phyloP scores from a whole-genome alignment of 2,113 vertebrate genomes.

The Chloropsis hardwickii region DNA sequence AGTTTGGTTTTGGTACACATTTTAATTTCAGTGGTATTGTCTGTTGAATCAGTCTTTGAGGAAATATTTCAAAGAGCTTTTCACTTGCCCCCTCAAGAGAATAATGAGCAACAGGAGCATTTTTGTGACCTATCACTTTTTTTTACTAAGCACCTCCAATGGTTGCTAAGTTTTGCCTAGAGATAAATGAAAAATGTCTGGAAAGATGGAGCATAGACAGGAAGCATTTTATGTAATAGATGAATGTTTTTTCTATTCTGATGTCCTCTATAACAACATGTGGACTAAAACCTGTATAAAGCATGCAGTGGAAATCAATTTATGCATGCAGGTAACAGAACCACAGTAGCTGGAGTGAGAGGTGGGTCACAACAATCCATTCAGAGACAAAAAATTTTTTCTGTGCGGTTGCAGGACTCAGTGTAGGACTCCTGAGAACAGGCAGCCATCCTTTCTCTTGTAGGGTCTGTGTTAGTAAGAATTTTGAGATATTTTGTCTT shows the following conservation, averaged over 20 bases:
- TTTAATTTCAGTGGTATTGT: background rate
- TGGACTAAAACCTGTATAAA: background rate
- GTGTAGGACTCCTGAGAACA: background rate
- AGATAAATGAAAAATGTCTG: background rate
- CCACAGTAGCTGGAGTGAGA: background rate
- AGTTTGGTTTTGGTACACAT: background rate
- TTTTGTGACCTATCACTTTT: background rate
- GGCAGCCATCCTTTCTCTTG: background rate
- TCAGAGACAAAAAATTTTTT: background rate
- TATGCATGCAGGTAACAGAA: background rate
- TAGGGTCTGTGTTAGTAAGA: background rate
- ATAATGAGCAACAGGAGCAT: background rate
- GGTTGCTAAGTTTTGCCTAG: background rate
- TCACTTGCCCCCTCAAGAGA: background rate
- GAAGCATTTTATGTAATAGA: background rate
- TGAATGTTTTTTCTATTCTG: background rate
- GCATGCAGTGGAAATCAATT: background rate
- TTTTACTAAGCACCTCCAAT: background rate
- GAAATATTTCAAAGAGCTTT: background rate
- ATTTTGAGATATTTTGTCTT: background rate
- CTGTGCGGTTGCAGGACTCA: accelerated
- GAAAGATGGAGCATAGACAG: background rate
- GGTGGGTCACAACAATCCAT: background rate
- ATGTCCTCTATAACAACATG: background rate
- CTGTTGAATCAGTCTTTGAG: background rate